Evolutionary conservation across 35 echinoderm and acorn worm species (phyloP).

Genomic region (Apostichopus californicus): DNA sequence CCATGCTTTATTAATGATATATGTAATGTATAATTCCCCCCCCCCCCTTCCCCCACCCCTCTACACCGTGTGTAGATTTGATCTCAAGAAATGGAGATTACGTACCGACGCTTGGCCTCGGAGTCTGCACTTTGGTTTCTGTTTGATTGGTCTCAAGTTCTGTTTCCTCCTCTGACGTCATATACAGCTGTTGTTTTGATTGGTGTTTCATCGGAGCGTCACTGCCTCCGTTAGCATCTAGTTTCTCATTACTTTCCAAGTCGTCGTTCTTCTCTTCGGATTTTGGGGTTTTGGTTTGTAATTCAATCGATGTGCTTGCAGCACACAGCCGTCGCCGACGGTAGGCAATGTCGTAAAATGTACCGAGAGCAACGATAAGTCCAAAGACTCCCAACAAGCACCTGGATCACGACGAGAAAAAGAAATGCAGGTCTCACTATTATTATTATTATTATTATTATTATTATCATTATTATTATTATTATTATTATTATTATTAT

Average conservation of each 20-base stretch:
- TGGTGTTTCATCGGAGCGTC: not conserved
- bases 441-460: no score
- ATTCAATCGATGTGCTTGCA: not conserved
- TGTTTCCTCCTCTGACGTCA: not conserved
- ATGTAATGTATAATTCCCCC: no score
- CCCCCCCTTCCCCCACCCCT: no score
- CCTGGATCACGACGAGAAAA: not conserved
- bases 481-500: no score
- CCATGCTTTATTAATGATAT: no score
- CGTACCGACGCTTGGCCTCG: no score
- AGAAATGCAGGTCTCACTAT: no score
- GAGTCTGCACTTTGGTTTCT: not conserved
- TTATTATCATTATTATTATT: no score
- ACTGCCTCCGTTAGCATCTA: no score
- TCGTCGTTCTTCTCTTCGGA: not conserved
- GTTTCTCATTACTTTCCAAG: not conserved
- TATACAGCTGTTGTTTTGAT: slow-evolving; percentile 11
- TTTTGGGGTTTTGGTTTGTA: not conserved
- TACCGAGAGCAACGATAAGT: not conserved
- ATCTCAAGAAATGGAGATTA: no score
- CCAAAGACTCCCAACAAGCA: not conserved
- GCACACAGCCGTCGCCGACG: not conserved
- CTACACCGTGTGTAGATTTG: no score
- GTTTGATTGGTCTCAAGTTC: not conserved
- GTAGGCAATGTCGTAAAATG: not conserved